Percentiles rank a stretch among this genome's conserved stretches.
Evolutionary conservation across 92 coral and sea anemone genomes (phyloP).

Genomic region (Parazoanthus swiftii): DNA sequence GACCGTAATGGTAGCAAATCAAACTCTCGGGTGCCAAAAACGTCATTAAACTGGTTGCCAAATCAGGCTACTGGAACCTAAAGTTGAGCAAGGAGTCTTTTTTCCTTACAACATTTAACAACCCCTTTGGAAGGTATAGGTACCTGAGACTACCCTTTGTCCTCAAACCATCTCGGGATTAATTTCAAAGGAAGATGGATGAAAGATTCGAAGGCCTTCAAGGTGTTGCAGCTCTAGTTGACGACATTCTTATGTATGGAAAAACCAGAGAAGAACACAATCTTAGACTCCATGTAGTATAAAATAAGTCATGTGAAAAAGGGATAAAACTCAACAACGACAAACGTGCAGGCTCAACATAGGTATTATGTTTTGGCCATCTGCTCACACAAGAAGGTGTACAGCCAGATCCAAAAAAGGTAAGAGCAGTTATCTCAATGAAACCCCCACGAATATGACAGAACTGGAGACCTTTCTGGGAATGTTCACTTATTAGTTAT

Average conservation of each 20-base stretch:
- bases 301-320: too few relatives aligned
- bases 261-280: background rate
- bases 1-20: background rate
- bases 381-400: background rate
- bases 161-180: too few relatives aligned
- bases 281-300: background rate
- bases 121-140: background rate
- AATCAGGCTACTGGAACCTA: background rate
- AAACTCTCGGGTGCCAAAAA: background rate
- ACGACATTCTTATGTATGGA: background rate
- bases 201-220: too few relatives aligned
- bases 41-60: background rate
- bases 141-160: background rate
- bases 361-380: background rate
- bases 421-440: background rate
- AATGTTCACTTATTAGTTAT: background rate
- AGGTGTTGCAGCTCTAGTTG: too few relatives aligned
- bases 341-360: background rate
- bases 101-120: background rate
- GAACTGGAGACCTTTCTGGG: slow-evolving; percentile 17
- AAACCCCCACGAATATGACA: background rate
- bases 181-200: too few relatives aligned
- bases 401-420: slow-evolving; percentile 24
- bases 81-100: background rate
- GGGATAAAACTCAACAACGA: background rate